A percentile compares a stretch with the other conserved stretches of the same genome.
phyloP scores from a whole-genome alignment of 2,113 vertebrate species.

The Parotia lawesii region DNA sequence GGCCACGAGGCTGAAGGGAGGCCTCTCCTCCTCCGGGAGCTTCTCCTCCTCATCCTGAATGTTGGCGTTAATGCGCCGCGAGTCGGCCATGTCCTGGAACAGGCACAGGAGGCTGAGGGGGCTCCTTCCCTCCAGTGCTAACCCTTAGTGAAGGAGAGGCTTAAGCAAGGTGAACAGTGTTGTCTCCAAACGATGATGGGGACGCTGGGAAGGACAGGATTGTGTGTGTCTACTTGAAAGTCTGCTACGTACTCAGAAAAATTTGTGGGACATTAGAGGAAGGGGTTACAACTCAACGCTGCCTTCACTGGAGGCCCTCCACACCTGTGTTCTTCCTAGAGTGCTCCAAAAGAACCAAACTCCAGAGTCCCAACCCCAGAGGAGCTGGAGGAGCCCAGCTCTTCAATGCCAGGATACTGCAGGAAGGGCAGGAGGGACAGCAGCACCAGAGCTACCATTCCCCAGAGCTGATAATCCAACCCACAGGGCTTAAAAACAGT shows the following conservation, averaged over 20 bases:
- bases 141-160: not conserved
- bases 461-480: not conserved
- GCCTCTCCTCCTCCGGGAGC: constrained; percentile 82
- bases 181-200: not conserved
- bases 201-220: not conserved
- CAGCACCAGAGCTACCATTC: not conserved
- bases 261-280: not conserved
- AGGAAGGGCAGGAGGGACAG: not conserved
- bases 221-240: not conserved
- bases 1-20: constrained; percentile 80
- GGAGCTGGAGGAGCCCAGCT: not conserved
- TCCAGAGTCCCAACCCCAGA: not conserved
- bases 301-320: not conserved
- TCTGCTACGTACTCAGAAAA: not conserved
- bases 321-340: not conserved
- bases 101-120: not conserved
- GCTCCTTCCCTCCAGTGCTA: not conserved
- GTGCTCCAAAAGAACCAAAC: not conserved
- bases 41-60: constrained; percentile 90
- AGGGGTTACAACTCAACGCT: not conserved
- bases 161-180: fast-evolving
- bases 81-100: constrained; percentile 92
- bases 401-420: not conserved
- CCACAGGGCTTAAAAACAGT: not conserved
- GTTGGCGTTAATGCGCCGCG: constrained; percentile 91